A percentile compares a stretch with the other conserved stretches of the same genome.
Evolutionary conservation across 2,113 vertebrate species (phyloP).

Genomic region (Aptenodytes forsteri): DNA sequence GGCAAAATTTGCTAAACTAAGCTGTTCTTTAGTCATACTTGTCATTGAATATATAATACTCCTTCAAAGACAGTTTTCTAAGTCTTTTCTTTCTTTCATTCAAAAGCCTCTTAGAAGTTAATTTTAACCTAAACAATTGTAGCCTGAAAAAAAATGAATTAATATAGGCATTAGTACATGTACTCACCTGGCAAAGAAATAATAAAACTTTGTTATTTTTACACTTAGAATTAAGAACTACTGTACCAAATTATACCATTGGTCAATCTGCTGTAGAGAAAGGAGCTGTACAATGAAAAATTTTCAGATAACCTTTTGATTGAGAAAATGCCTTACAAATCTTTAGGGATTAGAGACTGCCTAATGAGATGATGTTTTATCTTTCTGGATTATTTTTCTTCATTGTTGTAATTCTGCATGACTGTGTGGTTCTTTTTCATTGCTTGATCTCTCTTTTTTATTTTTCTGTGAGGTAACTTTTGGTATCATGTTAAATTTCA

Average conservation of each 20-base stretch:
- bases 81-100: not conserved
- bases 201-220: not conserved
- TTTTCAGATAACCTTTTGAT: not conserved
- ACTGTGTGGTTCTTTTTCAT: fast-evolving
- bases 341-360: not conserved
- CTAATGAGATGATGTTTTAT: not conserved
- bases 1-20: not conserved
- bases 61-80: not conserved
- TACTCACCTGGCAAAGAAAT: not conserved
- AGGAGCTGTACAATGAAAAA: not conserved
- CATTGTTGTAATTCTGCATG: not conserved
- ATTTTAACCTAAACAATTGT: not conserved
- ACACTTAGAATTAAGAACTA: not conserved
- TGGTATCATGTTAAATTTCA: not conserved
- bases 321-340: not conserved
- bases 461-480: not conserved
- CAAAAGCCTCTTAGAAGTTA: not conserved
- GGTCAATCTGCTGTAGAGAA: not conserved
- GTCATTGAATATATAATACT: not conserved
- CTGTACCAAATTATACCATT: not conserved
- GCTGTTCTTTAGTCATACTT: not conserved
- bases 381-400: not conserved
- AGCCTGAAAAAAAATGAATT: not conserved
- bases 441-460: not conserved
- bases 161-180: not conserved